Evolutionary conservation across 2,113 vertebrate species (phyloP).

Genomic region (Rhea americana): DNA sequence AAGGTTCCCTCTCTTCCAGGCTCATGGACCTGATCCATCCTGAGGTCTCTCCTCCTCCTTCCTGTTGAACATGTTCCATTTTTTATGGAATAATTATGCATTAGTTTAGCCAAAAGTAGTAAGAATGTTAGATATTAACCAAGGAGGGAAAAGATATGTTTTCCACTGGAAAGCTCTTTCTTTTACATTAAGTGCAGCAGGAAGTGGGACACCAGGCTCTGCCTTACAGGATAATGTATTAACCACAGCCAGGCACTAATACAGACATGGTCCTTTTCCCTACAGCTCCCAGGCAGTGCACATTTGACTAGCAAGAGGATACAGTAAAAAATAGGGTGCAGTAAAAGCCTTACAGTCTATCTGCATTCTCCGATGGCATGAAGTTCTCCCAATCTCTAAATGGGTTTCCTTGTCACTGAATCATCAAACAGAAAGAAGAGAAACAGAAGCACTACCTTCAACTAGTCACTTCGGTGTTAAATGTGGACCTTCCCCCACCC

Average conservation of each 20-base stretch:
- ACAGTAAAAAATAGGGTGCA: not conserved
- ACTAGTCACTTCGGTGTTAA: not conserved
- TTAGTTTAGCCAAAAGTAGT: not conserved
- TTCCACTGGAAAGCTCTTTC: not conserved
- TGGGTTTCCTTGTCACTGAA: not conserved
- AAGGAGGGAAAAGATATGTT: not conserved
- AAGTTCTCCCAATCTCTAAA: not conserved
- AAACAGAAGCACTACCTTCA: not conserved
- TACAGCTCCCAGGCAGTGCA: not conserved
- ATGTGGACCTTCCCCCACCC: not conserved
- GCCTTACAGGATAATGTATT: not conserved
- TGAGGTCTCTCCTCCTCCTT: not conserved
- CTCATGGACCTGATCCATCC: fast-evolving
- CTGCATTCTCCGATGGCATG: not conserved
- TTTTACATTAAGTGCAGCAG: not conserved
- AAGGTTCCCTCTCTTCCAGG: not conserved
- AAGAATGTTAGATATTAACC: not conserved
- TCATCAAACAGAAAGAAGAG: not conserved
- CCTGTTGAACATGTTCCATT: not conserved
- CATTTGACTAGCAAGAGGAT: not conserved
- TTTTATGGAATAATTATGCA: not conserved
- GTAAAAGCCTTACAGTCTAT: not conserved
- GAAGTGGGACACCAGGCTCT: not conserved
- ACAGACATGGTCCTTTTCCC: not conserved
- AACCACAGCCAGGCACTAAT: not conserved